These are phyloP conservation scores for Eleginops maclovinus DNA, from an alignment of 2,113 vertebrate species.

Conservation along the genomic window DNA sequence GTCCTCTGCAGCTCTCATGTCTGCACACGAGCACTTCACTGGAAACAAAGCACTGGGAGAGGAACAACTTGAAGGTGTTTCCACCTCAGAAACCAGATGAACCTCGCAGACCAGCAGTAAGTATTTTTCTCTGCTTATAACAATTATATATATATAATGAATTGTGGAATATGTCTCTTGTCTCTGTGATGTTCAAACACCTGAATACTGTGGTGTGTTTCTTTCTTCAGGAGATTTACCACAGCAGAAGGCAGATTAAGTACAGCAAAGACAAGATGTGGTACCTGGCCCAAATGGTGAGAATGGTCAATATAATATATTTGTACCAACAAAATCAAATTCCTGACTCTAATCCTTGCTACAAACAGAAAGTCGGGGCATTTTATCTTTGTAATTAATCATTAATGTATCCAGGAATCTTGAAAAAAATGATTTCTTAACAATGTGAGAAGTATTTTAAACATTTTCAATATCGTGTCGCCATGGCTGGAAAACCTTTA, in stretches of 20 bases:
- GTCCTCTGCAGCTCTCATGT: conserved; percentile 75
- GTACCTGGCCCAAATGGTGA: conserved; percentile 95
- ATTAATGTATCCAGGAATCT: not conserved
- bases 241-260: conserved; percentile 94
- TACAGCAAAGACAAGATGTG: conserved; percentile 99
- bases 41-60: conserved; percentile 87
- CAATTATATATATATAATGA: too few relatives aligned
- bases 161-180: not conserved
- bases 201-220: not conserved
- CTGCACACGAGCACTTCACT: conserved; percentile 85
- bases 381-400: too few relatives aligned
- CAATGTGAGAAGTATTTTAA: not conserved
- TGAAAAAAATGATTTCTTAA: not conserved
- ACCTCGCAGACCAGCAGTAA: conserved; percentile 91
- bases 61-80: conserved; percentile 87
- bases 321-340: not conserved
- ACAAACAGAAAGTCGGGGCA: too few relatives aligned
- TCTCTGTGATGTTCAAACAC: not conserved
- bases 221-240: conserved; percentile 88
- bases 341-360: not conserved
- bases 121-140: conserved; percentile 45
- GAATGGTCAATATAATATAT: not conserved
- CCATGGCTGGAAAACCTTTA: not conserved
- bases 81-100: conserved; percentile 91
- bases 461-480: not conserved